Evolutionary conservation across 2,888 invertebrate genomes (phyloP).

Genomic region (Agrotis segetum): DNA sequence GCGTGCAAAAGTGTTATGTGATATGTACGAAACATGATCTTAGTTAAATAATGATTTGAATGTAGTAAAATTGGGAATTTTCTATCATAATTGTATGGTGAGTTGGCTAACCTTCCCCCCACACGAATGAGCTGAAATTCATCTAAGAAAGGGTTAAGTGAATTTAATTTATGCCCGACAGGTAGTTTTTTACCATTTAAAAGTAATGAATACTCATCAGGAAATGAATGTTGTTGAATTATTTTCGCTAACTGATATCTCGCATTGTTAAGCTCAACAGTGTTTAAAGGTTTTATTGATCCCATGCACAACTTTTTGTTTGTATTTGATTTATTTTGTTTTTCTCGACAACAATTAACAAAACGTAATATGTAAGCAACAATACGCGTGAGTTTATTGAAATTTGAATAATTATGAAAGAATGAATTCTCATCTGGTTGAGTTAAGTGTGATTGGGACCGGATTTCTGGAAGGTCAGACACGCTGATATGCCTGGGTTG

Average conservation of each 20-base stretch:
- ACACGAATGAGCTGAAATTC: background rate
- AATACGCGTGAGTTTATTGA: constrained; percentile 21
- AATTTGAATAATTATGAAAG: background rate
- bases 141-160: background rate
- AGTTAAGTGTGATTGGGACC: background rate
- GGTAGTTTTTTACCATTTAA: background rate
- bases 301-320: background rate
- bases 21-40: constrained; percentile 9
- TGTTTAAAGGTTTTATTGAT: background rate
- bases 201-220: background rate
- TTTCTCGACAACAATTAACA: constrained; percentile 2
- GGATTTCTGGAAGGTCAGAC: constrained; percentile 12
- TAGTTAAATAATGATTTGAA: too few relatives aligned
- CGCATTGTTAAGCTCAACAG: background rate
- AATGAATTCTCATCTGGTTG: background rate
- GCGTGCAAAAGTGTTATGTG: constrained; percentile 22
- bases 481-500: constrained; percentile 25
- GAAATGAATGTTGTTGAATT: background rate
- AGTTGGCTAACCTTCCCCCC: background rate
- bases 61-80: constrained; percentile 13
- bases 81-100: constrained; percentile 20
- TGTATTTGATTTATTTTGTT: background rate
- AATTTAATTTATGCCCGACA: background rate
- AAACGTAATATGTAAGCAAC: constrained; percentile 20
- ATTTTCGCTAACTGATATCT: background rate